Evolutionary conservation across 2,797 vertebrate species (phyloP).

Genomic region (Acropternis orthonyx): DNA sequence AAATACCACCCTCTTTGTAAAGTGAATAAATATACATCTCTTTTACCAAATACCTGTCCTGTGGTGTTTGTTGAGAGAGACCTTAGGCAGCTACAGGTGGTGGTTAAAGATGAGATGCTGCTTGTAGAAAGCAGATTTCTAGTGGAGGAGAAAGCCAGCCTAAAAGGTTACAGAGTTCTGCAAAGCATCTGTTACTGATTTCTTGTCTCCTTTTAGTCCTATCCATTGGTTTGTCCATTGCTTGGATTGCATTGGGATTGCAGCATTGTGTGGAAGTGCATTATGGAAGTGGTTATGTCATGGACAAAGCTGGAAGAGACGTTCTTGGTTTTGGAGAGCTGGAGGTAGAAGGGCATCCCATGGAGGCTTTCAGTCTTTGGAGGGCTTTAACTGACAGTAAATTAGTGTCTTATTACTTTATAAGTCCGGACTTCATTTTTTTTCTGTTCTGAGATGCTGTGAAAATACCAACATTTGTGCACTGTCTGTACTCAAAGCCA

Average conservation of each 20-base stretch:
- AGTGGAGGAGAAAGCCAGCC: background rate
- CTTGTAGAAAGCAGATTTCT: background rate
- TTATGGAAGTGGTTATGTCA: background rate
- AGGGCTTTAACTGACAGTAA: background rate
- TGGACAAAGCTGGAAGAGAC: background rate
- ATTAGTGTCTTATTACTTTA: background rate
- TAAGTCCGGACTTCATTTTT: background rate
- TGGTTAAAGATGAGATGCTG: background rate
- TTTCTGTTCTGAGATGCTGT: background rate
- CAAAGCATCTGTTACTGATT: background rate
- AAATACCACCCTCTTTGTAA: slow-evolving; percentile 83
- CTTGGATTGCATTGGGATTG: background rate
- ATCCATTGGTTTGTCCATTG: background rate
- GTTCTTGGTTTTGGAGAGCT: background rate
- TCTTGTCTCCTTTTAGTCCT: background rate
- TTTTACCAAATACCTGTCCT: slow-evolving; percentile 75
- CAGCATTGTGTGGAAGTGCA: fast-evolving
- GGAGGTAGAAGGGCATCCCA: background rate
- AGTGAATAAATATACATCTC: slow-evolving; percentile 84
- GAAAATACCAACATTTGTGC: background rate
- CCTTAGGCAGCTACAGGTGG: background rate
- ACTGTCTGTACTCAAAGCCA: background rate
- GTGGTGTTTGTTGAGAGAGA: slow-evolving; percentile 64
- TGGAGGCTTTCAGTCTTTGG: background rate
- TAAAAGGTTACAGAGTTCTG: background rate